phyloP scores from a whole-genome alignment of 2,113 vertebrate genomes.

The Nothoprocta pentlandii region DNA sequence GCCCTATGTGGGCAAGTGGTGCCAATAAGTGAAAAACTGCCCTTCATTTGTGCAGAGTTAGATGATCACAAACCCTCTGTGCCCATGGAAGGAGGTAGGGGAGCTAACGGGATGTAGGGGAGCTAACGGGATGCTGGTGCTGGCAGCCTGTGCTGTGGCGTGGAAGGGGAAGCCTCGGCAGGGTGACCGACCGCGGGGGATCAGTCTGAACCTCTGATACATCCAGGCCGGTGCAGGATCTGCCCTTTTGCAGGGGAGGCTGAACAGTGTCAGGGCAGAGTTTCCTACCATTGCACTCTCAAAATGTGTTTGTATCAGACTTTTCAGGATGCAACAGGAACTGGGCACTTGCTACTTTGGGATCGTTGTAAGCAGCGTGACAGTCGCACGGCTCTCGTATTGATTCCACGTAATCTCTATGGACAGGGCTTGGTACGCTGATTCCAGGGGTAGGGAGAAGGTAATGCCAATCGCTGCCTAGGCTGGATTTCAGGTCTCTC shows the following conservation, averaged over 20 bases:
- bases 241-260: background rate
- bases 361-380: fast-evolving
- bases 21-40: background rate
- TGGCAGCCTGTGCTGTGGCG: background rate
- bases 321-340: background rate
- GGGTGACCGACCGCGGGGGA: background rate
- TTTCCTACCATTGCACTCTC: background rate
- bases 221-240: fast-evolving
- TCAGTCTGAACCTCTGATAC: background rate
- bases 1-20: background rate
- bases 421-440: background rate
- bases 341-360: background rate
- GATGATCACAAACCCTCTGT: background rate
- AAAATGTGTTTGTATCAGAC: background rate
- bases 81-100: background rate
- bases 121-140: background rate
- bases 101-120: background rate
- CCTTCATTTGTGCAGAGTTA: background rate
- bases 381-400: background rate
- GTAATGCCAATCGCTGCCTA: background rate
- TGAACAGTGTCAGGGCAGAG: background rate
- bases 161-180: background rate
- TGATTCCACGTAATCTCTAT: background rate
- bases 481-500: background rate
- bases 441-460: background rate